Evolutionary conservation across 2,888 invertebrate species (phyloP).

Genomic region (Calliopum simillimum): DNA sequence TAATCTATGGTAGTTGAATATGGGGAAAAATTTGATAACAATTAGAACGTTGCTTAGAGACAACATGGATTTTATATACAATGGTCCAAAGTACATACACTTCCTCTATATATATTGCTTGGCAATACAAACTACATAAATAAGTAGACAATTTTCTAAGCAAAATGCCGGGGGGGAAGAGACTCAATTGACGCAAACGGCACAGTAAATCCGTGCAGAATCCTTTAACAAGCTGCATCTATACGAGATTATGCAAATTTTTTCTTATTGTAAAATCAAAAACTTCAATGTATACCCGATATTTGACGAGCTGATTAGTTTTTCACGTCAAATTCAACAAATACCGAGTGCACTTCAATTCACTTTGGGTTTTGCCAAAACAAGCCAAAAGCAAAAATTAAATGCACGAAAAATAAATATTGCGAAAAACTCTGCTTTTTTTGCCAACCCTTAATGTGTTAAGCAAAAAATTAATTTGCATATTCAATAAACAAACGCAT

Average conservation of each 20-base stretch:
- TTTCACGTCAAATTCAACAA: constrained; percentile 4
- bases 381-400: too few species aligned
- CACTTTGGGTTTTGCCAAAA: not conserved
- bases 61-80: too few species aligned
- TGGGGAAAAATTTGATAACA: too few species aligned
- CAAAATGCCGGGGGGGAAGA: too few species aligned
- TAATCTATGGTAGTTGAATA: too few species aligned
- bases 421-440: not conserved
- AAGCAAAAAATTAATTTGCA: constrained; percentile 16
- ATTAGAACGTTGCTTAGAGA: too few species aligned
- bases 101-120: too few species aligned
- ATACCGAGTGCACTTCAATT: constrained; percentile 15
- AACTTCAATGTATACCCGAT: not conserved
- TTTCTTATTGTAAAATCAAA: not conserved
- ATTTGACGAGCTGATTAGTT: constrained; percentile 32
- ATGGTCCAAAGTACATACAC: too few species aligned
- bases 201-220: constrained; percentile 17
- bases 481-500: not conserved
- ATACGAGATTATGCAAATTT: constrained; percentile 30
- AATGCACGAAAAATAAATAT: too few species aligned
- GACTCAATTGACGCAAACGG: too few species aligned
- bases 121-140: too few species aligned
- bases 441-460: not conserved
- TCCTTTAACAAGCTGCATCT: constrained; percentile 37
- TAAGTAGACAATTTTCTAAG: too few species aligned